Conservation (phyloP, 2,797 vertebrate genomes). For the Pteropus rufus region DNA sequence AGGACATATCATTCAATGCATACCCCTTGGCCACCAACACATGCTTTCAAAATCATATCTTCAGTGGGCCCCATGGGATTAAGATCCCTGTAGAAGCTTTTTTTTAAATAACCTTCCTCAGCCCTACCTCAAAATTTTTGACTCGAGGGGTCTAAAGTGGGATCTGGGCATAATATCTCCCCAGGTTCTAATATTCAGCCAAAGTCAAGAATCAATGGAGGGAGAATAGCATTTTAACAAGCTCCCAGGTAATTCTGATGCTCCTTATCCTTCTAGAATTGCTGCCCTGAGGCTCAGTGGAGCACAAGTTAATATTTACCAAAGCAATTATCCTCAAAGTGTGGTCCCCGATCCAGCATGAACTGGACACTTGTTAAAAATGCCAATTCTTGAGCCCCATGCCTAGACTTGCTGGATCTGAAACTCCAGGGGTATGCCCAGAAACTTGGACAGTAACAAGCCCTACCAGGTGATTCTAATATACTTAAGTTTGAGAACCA, state of each 20-base stretch:
- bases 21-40: background rate
- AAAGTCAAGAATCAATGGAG: background rate
- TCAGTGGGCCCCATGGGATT: background rate
- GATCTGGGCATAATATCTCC: background rate
- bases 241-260: background rate
- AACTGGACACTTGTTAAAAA: background rate
- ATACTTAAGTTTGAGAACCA: background rate
- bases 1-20: background rate
- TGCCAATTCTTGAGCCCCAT: background rate
- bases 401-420: background rate
- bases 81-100: background rate
- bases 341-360: background rate
- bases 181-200: background rate
- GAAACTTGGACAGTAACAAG: background rate
- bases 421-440: background rate
- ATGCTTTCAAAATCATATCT: background rate
- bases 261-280: background rate
- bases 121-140: background rate
- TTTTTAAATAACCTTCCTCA: background rate
- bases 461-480: background rate
- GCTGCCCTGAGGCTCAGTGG: background rate
- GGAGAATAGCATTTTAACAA: background rate
- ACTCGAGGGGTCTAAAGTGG: background rate
- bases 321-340: background rate
- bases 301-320: background rate